Evolutionary conservation across 1,140 invertebrate species (phyloP).

Genomic region (Oryctes rhinoceros): DNA sequence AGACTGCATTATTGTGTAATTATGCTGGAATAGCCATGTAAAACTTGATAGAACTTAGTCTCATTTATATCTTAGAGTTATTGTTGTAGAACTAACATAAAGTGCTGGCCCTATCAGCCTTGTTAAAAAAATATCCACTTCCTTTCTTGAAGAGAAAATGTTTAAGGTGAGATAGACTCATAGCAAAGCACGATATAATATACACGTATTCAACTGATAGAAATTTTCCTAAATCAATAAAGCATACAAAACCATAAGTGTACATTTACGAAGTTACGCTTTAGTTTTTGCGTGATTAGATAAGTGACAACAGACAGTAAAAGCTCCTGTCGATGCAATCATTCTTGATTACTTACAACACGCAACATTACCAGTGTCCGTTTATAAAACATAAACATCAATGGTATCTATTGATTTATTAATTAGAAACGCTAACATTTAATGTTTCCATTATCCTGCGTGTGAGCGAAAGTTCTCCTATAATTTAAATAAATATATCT

Average conservation of each 20-base stretch:
- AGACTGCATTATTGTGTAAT: too few species aligned
- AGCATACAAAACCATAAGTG: neutral
- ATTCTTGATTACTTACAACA: constrained; percentile 37
- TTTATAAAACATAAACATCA: neutral
- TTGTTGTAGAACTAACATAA: too few species aligned
- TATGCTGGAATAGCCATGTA: too few species aligned
- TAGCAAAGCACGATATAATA: neutral
- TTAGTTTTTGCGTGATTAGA: constrained; percentile 37
- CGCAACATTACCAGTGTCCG: constrained; percentile 41
- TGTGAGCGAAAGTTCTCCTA: neutral
- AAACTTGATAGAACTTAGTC: too few species aligned
- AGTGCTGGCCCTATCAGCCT: too few species aligned
- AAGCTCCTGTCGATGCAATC: constrained; percentile 44
- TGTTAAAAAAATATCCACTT: too few species aligned
- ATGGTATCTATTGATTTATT: constrained; percentile 15
- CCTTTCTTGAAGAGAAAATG: too few species aligned
- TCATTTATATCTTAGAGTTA: too few species aligned
- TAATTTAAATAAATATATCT: neutral
- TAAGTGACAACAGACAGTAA: constrained; percentile 43
- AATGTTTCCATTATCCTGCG: neutral
- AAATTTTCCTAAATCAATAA: neutral
- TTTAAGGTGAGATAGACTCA: too few species aligned
- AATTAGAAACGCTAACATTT: neutral
- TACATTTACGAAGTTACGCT: neutral
- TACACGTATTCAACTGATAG: neutral